Evolutionary conservation across 2,113 vertebrate species (phyloP), one percentile per base, ranked within the genome.

Genomic region (Otocyon megalotis): DNA sequence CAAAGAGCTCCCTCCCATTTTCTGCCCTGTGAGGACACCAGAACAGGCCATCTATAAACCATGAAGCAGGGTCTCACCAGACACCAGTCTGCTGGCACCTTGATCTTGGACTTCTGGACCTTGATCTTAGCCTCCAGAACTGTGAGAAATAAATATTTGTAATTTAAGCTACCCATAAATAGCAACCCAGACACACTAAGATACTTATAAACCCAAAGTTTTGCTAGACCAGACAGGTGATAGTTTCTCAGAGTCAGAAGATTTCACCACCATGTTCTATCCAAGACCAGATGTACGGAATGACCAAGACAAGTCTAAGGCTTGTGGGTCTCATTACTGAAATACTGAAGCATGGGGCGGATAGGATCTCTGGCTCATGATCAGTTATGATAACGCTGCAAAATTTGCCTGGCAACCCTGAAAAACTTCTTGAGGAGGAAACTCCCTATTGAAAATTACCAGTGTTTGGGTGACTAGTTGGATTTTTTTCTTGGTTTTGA

Each of bases 191-290:
- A 74, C 5, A 65, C 17, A 74, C 65, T 63, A 43, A 94, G 56
- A 53, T 28, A 56, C 4, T 63, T 54, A 54, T 0, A 43, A 94
- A 72, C 65, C 16, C 26, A 37, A 74, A 60, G 43, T 60, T 26
- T 48, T 60, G 32, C 32, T 54, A 35, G 32, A 89, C 77, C 24
- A n/a, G 12, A 35, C 56, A 76, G 9, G 14, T 24, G 22, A 58
- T 63, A 30, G 32, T 94, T 81, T 88, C 63, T 95, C n/a, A 82
- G 85, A 92, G 30, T 63, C 26, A 88, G 65, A 82, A 58, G 58
- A 26, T 86, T 87, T 95, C 19, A 63, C 3, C 50, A 13, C 20
- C 48, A 43, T 1, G 50, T 83, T 50, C 37, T 50, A 80, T 60
- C 37, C 26, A 67, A 93, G 69, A 88, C 24, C 54, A 86, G 43